A percentile compares a stretch with the other conserved stretches of the same genome.
Conservation (phyloP, 2,797 vertebrate species). For the Pempheris klunzingeri region DNA sequence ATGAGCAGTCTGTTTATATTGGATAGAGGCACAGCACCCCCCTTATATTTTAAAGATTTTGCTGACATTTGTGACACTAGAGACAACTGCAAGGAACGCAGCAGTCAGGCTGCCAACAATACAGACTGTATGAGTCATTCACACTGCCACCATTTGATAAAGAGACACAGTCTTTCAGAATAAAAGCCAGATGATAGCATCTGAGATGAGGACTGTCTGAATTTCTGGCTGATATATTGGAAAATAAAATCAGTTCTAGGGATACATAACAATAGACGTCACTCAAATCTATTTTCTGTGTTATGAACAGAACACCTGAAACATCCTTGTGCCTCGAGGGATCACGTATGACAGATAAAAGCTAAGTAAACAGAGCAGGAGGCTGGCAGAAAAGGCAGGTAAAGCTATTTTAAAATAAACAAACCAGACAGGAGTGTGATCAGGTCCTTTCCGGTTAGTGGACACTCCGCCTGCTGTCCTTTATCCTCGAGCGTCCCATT, state of each 20-base stretch:
- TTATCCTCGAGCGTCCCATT: slow-evolving; percentile 61
- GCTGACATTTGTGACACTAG: neutral
- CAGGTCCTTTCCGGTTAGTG: slow-evolving; percentile 34
- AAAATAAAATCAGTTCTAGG: neutral
- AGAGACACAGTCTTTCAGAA: slow-evolving; percentile 23
- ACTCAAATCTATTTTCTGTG: slow-evolving; percentile 25
- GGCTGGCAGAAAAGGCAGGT: slow-evolving; percentile 22
- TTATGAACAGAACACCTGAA: slow-evolving; percentile 2
- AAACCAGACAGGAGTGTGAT: slow-evolving; percentile 50
- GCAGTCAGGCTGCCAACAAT: neutral
- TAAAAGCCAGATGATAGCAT: slow-evolving; percentile 18
- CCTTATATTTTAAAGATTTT: neutral
- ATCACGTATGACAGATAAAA: slow-evolving; percentile 33
- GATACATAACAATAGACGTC: slow-evolving; percentile 29
- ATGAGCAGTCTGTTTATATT: slow-evolving; percentile 12
- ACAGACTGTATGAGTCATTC: neutral
- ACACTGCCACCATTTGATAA: neutral
- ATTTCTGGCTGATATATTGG: neutral
- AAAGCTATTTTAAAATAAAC: slow-evolving; percentile 56
- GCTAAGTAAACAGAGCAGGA: slow-evolving; percentile 19
- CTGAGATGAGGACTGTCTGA: neutral
- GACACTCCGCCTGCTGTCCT: slow-evolving; percentile 39
- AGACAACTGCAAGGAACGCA: slow-evolving; percentile 3
- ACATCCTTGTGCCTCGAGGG: neutral
- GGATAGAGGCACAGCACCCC: neutral